Percentiles rank a stretch among this genome's conserved stretches.
Evolutionary conservation across 2,888 invertebrate species (phyloP).

Genomic region (Galerucella calmariensis): DNA sequence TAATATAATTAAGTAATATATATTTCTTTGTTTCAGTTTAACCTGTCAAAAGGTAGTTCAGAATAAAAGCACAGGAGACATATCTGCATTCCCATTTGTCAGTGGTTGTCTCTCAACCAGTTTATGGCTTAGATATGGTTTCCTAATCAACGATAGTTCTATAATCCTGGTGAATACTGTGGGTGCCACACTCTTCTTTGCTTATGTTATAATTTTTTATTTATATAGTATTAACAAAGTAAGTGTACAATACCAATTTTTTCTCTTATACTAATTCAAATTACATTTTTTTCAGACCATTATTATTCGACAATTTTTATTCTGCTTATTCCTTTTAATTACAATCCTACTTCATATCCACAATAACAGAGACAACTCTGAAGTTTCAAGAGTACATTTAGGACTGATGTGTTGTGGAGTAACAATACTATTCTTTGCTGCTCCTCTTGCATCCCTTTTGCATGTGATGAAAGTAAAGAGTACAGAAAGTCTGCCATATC

Average conservation of each 20-base stretch:
- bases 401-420: constrained; percentile 79
- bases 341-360: constrained; percentile 71
- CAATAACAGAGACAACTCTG: constrained; percentile 66
- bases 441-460: constrained; percentile 82
- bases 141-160: constrained; percentile 76
- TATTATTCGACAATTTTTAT: constrained; percentile 72
- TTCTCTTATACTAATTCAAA: background rate
- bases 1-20: constrained; percentile 7
- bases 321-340: constrained; percentile 68
- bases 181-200: constrained; percentile 77
- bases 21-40: constrained; percentile 68
- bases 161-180: constrained; percentile 81
- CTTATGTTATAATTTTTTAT: constrained; percentile 78
- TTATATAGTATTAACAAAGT: constrained; percentile 79
- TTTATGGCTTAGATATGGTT: constrained; percentile 85
- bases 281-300: constrained; percentile 61
- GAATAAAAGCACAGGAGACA: constrained; percentile 81
- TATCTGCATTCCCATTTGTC: constrained; percentile 81
- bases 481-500: constrained; percentile 88
- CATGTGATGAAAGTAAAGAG: constrained; percentile 84
- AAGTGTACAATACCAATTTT: constrained; percentile 36
- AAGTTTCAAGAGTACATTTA: constrained; percentile 69
- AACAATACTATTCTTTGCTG: constrained; percentile 83
- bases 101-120: constrained; percentile 81
- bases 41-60: constrained; percentile 80